Evolutionary conservation across 2,888 invertebrate genomes (phyloP), one percentile per base, ranked within the genome.

Genomic region (Gastrophysa polygoni): DNA sequence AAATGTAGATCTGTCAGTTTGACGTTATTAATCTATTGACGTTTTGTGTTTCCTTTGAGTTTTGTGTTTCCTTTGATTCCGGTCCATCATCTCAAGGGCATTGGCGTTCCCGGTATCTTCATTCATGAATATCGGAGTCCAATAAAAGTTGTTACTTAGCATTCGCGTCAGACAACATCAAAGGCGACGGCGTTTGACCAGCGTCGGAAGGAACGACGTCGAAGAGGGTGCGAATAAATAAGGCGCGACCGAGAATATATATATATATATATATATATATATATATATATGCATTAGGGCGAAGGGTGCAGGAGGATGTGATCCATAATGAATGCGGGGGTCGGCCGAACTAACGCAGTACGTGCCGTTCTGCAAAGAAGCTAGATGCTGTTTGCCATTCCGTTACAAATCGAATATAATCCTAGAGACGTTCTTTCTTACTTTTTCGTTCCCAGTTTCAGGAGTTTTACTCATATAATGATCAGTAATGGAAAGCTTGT

Each of bases 71-170:
- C 24, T 24, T 24, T 7, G 24, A 24, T 24, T 24, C 7, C 24
- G n/a, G n/a, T 7, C 7, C 24, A 24, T 24, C 24, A 24, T 24
- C 24, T 24, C 24, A 5, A 7, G 24, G 24, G 24, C 24, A 24
- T 24, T 24, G 24, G 24, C 24, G 24, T 24, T 24, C 24, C n/a
- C n/a, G n/a, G n/a, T n/a, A n/a, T 24, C 24, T 7, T 24, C 24
- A 24, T 24, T 5, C 24, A 63, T 59, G 59, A 63, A 63, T 63
- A 63, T 63, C 57, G 21, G 18, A 63, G 63, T 57, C 59, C 63
- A 63, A 80, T 80, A 80, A 80, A 80, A 80, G 79, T 80, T 80
- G 80, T 79, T 80, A 80, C 80, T 80, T 79, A 78, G 78, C 76
- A 79, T 79, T 80, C 78, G 74, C 75, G 74, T 75, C 78, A 76